Percentiles rank a stretch among this genome's conserved stretches.
Evolutionary conservation across 2,888 invertebrate species (phyloP).

Genomic region (Nycteola revayana): DNA sequence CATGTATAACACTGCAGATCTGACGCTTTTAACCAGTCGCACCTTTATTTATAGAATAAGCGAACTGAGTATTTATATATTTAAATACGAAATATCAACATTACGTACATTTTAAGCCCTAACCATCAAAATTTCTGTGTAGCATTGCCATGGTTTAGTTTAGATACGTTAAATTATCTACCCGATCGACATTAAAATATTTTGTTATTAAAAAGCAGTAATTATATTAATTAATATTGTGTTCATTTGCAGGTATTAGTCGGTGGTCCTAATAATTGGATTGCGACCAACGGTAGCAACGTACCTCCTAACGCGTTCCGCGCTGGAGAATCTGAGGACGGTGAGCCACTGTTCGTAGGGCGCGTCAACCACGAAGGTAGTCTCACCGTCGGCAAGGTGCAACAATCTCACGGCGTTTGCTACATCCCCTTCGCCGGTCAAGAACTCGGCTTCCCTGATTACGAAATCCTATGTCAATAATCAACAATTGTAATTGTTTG

Average conservation of each 20-base stretch:
- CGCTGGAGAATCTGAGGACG: constrained; percentile 87
- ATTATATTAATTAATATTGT: too few relatives aligned
- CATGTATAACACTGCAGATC: too few relatives aligned
- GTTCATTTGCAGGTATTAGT: constrained; percentile 71
- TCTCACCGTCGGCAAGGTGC: constrained; percentile 91
- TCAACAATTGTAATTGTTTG: constrained; percentile 7
- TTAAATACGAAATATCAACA: too few relatives aligned
- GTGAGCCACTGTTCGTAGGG: constrained; percentile 90
- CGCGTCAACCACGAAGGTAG: constrained; percentile 89
- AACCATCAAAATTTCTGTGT: too few relatives aligned
- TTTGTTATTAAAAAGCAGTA: too few relatives aligned
- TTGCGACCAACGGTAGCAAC: constrained; percentile 84
- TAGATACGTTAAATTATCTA: too few relatives aligned
- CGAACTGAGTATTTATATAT: too few relatives aligned
- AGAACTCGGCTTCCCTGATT: constrained; percentile 90
- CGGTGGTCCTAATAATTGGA: constrained; percentile 86
- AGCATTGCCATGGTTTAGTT: too few relatives aligned
- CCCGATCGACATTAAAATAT: too few relatives aligned
- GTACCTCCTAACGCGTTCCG: constrained; percentile 89
- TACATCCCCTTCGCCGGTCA: constrained; percentile 92
- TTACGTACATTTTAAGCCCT: too few relatives aligned
- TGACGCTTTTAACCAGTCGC: too few relatives aligned
- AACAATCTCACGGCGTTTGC: constrained; percentile 90
- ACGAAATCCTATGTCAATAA: constrained; percentile 86
- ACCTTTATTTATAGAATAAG: too few relatives aligned